Conservation (phyloP, 2,113 vertebrate species). For the Alethe castanea region DNA sequence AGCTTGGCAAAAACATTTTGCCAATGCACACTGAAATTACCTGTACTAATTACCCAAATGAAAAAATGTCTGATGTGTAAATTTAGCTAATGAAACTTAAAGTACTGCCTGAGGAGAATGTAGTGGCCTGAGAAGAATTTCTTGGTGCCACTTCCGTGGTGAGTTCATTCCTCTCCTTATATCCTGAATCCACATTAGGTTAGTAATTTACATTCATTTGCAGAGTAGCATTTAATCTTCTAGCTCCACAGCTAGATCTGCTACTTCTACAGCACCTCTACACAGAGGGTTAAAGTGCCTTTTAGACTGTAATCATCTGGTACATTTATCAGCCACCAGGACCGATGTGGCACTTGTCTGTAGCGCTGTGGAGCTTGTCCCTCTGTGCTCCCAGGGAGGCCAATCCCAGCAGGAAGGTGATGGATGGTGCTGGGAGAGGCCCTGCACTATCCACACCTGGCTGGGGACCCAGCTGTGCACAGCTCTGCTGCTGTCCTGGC, state of each 20-base stretch:
- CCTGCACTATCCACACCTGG: accelerated
- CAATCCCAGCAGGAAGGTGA: not conserved
- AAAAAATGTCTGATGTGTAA: not conserved
- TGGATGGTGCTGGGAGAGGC: not conserved
- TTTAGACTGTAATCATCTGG: not conserved
- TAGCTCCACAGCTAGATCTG: not conserved
- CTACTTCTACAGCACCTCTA: not conserved
- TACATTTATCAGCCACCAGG: not conserved
- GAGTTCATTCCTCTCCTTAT: not conserved
- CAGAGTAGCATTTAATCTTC: not conserved
- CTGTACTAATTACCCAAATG: not conserved
- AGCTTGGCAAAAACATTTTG: not conserved
- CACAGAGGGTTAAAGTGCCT: not conserved
- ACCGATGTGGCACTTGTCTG: accelerated
- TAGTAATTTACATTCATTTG: not conserved
- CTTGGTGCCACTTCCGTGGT: not conserved
- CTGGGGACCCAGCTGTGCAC: not conserved
- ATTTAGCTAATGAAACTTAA: not conserved
- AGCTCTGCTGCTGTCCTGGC: accelerated
- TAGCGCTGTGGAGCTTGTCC: not conserved
- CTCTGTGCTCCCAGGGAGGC: not conserved
- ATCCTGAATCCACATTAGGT: not conserved
- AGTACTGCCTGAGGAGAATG: not conserved
- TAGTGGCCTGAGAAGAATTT: not conserved
- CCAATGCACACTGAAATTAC: not conserved